Evolutionary conservation across 2,113 vertebrate species (phyloP).

Genomic region (Rhineura floridana): DNA sequence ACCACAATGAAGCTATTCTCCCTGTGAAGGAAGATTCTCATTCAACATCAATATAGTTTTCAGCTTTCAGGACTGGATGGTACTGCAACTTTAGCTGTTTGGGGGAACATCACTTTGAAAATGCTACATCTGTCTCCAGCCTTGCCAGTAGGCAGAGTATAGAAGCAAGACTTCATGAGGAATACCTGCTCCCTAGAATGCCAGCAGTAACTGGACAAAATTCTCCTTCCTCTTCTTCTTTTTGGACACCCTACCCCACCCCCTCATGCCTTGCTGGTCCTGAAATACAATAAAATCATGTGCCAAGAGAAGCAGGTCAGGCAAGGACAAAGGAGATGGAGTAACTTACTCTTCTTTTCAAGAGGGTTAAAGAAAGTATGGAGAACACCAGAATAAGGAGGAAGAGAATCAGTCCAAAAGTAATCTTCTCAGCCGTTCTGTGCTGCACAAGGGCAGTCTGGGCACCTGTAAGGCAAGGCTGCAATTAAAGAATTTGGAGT

Average conservation of each 20-base stretch:
- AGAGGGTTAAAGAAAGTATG: conserved; percentile 47
- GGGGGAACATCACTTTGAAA: neutral
- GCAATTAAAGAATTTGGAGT: conserved; percentile 19
- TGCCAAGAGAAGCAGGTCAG: neutral
- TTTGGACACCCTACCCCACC: too few species aligned
- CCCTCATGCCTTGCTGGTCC: neutral
- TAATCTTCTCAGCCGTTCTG: conserved; percentile 33
- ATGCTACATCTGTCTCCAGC: neutral
- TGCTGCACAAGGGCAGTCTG: conserved; percentile 38
- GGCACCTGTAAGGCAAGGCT: conserved; percentile 63
- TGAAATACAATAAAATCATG: neutral
- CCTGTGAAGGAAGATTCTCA: too few species aligned
- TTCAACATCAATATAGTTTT: neutral
- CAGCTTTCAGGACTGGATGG: too few species aligned
- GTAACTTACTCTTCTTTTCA: conserved; percentile 60
- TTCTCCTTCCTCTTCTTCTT: neutral
- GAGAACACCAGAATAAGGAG: conserved; percentile 40
- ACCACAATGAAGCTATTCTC: neutral
- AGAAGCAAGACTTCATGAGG: neutral
- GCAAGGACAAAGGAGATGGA: neutral
- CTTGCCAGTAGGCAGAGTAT: neutral
- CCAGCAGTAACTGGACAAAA: neutral
- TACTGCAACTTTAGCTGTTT: neutral
- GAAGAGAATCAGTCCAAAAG: conserved; percentile 57
- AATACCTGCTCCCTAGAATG: neutral